A percentile compares a stretch with the other conserved stretches of the same genome.
These are phyloP conservation scores for Onchidella celtica DNA, from an alignment of 2,888 invertebrate species.

Conservation along the genomic window DNA sequence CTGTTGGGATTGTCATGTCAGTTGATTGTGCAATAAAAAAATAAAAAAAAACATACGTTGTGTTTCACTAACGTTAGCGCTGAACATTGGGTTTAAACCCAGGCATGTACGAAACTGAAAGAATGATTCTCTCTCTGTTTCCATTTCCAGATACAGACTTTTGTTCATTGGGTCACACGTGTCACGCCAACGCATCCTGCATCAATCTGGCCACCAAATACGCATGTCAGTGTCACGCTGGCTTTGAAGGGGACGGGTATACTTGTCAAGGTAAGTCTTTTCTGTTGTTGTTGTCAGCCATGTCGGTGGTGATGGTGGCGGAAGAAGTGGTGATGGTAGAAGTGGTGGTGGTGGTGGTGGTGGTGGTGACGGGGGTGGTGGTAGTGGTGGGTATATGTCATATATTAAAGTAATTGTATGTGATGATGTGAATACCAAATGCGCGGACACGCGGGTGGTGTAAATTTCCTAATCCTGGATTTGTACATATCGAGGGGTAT, in stretches of 20 bases:
- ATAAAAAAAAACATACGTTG: too few species aligned
- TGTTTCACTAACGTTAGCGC: too few species aligned
- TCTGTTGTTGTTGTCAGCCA: neutral
- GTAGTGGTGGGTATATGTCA: neutral
- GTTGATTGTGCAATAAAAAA: too few species aligned
- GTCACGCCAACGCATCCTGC: conserved; percentile 94
- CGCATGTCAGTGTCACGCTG: conserved; percentile 91
- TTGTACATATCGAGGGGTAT: too few species aligned
- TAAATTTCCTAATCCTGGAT: too few species aligned
- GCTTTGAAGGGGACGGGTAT: conserved; percentile 92
- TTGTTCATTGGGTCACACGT: conserved; percentile 90
- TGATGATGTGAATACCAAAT: too few species aligned
- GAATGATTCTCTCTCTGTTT: neutral
- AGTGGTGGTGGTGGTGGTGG: neutral
- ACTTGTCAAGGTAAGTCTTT: conserved; percentile 77
- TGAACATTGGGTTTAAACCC: too few species aligned
- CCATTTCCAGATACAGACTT: conserved; percentile 88
- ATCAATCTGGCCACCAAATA: conserved; percentile 94
- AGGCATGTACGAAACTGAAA: too few species aligned
- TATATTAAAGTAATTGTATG: neutral
- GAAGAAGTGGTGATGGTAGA: neutral
- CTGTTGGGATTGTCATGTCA: too few species aligned
- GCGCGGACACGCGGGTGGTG: too few species aligned
- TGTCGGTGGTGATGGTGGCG: neutral
- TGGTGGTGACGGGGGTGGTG: neutral